Evolutionary conservation across 2,888 invertebrate species (phyloP).

Genomic region (Rhodophaea formosa): DNA sequence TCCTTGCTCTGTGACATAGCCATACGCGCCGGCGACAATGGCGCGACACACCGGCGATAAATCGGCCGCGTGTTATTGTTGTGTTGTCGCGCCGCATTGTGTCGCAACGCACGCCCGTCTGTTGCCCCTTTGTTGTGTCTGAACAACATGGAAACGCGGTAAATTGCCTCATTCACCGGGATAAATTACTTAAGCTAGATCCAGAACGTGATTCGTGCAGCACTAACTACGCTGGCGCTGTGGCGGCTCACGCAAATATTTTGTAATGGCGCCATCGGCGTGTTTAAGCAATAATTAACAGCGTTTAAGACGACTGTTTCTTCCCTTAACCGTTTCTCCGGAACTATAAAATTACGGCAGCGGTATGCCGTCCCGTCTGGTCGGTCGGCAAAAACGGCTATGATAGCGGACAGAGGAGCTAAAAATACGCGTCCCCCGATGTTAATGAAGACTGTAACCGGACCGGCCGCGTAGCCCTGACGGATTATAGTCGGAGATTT

Average conservation of each 20-base stretch:
- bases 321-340: conserved; percentile 64
- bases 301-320: conserved; percentile 50
- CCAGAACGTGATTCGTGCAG: conserved; percentile 21
- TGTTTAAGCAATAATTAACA: conserved; percentile 57
- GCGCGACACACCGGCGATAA: conserved; percentile 42
- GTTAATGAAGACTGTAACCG: conserved; percentile 56
- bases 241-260: conserved; percentile 39
- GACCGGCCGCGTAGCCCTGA: conserved; percentile 49
- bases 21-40: conserved; percentile 37
- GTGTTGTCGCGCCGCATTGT: conserved; percentile 47
- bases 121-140: conserved; percentile 52
- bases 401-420: conserved; percentile 47
- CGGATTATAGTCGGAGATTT: conserved; percentile 33
- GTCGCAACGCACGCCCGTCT: conserved; percentile 45
- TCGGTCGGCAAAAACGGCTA: conserved; percentile 49
- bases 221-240: background rate
- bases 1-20: too few species aligned
- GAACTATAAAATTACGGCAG: conserved; percentile 68
- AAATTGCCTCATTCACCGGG: conserved; percentile 50
- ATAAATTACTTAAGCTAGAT: conserved; percentile 46
- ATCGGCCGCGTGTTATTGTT: conserved; percentile 47
- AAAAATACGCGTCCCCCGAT: conserved; percentile 54
- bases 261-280: conserved; percentile 58
- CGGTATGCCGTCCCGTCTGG: conserved; percentile 44
- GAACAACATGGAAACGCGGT: conserved; percentile 40